Percentiles rank a stretch among this genome's conserved stretches.
These are phyloP conservation scores for Anguilla obscura DNA, from an alignment of 2,797 vertebrate genomes.

Conservation along the genomic window DNA sequence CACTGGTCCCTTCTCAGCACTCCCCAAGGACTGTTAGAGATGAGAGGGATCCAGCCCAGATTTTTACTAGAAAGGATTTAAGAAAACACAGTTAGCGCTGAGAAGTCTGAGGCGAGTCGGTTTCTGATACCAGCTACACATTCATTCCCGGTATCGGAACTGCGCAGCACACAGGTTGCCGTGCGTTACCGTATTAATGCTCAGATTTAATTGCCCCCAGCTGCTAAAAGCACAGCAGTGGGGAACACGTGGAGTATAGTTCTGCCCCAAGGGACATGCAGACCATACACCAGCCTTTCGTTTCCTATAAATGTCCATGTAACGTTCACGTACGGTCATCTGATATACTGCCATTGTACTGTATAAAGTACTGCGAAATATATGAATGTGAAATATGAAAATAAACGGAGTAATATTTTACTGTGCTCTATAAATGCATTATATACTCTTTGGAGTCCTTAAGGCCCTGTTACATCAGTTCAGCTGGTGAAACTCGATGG, in stretches of 20 bases:
- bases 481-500: neutral
- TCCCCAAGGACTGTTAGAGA: neutral
- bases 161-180: neutral
- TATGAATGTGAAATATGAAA: conserved; percentile 13
- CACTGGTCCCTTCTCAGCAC: neutral
- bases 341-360: neutral
- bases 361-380: neutral
- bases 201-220: neutral
- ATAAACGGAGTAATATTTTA: neutral
- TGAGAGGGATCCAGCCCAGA: conserved; percentile 1
- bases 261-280: neutral
- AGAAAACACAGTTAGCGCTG: conserved; percentile 39
- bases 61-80: conserved; percentile 41
- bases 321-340: neutral
- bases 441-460: neutral
- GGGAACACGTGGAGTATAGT: neutral
- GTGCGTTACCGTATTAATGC: neutral
- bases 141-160: neutral
- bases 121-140: neutral
- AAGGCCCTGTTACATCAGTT: neutral
- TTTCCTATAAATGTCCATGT: neutral
- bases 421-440: neutral
- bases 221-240: neutral
- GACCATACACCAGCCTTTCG: neutral
- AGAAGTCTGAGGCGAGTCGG: neutral